Evolutionary conservation across 2,113 vertebrate species (phyloP).

Genomic region (Sinosuthora webbiana): DNA sequence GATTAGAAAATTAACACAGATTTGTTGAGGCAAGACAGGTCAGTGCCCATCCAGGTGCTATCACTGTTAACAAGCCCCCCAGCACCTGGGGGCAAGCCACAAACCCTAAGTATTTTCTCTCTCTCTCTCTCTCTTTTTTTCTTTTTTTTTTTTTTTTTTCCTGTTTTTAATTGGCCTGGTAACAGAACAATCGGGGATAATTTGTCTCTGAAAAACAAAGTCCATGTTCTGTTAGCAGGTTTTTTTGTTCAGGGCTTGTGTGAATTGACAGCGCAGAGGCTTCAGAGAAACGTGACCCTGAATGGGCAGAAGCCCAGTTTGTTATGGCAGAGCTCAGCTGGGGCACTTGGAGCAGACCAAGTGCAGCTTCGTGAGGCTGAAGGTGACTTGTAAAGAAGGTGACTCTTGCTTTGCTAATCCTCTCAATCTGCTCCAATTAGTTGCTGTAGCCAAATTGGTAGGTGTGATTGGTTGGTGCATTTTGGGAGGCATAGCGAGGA

Average conservation of each 20-base stretch:
- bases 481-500: background rate
- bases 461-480: background rate
- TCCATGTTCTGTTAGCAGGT: background rate
- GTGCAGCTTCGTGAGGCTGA: background rate
- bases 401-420: background rate
- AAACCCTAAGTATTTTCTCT: background rate
- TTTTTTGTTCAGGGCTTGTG: background rate
- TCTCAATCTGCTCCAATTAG: slow-evolving; percentile 19
- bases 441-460: background rate
- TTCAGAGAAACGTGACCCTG: background rate
- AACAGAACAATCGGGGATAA: background rate
- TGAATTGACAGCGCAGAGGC: background rate
- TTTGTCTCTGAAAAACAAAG: background rate
- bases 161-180: background rate
- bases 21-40: background rate
- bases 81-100: background rate
- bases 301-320: background rate
- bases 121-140: too few relatives aligned
- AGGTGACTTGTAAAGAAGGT: slow-evolving; percentile 26
- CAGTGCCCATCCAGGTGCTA: background rate
- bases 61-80: background rate
- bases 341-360: background rate
- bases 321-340: background rate
- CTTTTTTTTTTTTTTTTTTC: background rate
- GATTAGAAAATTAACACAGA: background rate